Evolutionary conservation across 2,113 vertebrate species (phyloP).

Genomic region (Casuarius casuarius): DNA sequence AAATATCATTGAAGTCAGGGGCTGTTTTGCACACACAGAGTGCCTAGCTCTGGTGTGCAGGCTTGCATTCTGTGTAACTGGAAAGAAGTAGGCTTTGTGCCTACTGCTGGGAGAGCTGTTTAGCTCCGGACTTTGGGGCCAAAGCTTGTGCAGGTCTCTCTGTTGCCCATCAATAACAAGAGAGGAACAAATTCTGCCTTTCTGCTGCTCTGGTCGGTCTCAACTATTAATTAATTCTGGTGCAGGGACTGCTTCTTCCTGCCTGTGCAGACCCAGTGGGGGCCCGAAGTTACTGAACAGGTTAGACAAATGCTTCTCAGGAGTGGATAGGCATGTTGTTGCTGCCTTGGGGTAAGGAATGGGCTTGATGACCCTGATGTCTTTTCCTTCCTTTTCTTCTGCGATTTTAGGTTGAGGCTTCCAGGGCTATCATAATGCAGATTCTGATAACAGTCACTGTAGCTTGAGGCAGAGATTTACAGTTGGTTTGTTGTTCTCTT

Average conservation of each 20-base stretch:
- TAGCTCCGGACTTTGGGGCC: background rate
- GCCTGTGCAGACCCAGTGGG: background rate
- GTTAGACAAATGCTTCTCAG: background rate
- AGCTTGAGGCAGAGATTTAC: background rate
- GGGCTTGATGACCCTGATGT: background rate
- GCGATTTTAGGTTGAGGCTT: background rate
- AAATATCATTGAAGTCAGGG: background rate
- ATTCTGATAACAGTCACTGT: background rate
- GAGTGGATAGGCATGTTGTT: background rate
- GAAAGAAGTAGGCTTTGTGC: background rate
- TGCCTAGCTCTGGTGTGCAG: background rate
- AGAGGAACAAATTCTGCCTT: background rate
- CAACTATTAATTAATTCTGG: background rate
- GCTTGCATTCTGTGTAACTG: background rate
- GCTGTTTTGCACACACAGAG: background rate
- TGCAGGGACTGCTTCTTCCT: background rate
- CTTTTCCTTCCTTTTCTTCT: background rate
- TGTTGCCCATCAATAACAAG: background rate
- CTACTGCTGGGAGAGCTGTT: background rate
- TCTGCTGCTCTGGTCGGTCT: background rate
- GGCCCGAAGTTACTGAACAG: background rate
- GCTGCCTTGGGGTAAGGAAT: background rate
- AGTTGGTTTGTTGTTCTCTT: background rate
- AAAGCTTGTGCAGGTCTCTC: fast-evolving
- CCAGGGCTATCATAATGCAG: fast-evolving